Percentiles rank a stretch among this genome's conserved stretches.
phyloP scores from a whole-genome alignment of 2,888 invertebrate genomes.

The Eristalis arbustorum region DNA sequence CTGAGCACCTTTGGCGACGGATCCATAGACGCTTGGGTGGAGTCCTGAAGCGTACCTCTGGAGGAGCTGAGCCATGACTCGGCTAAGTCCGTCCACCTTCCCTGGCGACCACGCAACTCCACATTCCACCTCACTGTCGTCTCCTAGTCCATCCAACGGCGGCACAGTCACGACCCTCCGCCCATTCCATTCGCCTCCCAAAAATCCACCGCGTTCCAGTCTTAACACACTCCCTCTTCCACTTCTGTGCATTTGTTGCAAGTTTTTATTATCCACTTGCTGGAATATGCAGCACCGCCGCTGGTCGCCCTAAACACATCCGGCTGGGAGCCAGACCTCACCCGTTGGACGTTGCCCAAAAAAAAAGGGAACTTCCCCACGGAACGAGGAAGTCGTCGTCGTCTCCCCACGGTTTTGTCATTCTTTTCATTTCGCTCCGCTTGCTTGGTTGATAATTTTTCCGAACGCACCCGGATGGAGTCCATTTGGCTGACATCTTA shows the following conservation, averaged over 20 bases:
- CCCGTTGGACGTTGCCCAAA: constrained; percentile 9
- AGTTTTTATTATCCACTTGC: constrained; percentile 38
- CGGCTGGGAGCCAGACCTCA: not conserved
- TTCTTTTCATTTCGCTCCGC: constrained; percentile 42
- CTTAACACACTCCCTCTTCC: not conserved
- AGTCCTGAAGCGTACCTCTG: no score
- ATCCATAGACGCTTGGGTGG: no score
- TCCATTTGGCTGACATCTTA: constrained; percentile 67
- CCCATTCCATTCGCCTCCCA: no score
- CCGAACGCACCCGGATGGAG: constrained; percentile 68
- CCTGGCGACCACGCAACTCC: no score
- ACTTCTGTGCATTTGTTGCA: not conserved
- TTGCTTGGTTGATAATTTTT: constrained; percentile 64
- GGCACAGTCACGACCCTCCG: no score
- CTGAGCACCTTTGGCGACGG: no score
- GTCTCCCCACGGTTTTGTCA: not conserved
- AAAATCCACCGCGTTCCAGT: not conserved
- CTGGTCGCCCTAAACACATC: constrained; percentile 18
- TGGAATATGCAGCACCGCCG: not conserved
- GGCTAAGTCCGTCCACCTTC: no score
- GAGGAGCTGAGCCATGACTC: no score
- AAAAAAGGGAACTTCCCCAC: constrained; percentile 7
- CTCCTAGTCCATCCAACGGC: no score
- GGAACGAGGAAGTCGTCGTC: not conserved
- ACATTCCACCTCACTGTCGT: no score